phyloP scores from a whole-genome alignment of 92 coral and sea anemone genomes.

The Metridium senile region DNA sequence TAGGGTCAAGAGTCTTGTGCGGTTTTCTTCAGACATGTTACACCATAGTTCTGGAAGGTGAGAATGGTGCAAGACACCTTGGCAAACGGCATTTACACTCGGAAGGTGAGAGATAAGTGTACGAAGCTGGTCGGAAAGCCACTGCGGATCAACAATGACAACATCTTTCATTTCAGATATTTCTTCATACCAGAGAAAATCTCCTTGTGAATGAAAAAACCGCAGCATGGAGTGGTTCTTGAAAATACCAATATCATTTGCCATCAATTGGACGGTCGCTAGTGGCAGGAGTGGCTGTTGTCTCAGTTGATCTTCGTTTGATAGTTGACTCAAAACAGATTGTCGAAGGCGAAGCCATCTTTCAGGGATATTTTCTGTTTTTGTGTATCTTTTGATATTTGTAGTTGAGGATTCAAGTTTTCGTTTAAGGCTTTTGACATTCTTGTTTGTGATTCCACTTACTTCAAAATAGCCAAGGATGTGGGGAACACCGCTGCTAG shows the following conservation, averaged over 20 bases:
- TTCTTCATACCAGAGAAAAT: conserved; percentile 46
- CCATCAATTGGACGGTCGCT: neutral
- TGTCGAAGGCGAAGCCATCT: conserved; percentile 24
- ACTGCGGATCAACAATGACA: conserved; percentile 41
- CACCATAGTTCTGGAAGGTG: conserved; percentile 19
- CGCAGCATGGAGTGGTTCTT: conserved; percentile 8
- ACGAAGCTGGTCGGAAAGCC: conserved; percentile 37
- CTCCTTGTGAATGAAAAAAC: conserved; percentile 33
- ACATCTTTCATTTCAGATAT: conserved; percentile 25
- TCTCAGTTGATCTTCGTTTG: neutral
- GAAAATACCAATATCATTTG: neutral
- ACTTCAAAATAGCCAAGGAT: conserved; percentile 35
- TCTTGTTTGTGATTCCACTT: conserved; percentile 20
- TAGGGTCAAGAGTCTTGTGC: conserved; percentile 1
- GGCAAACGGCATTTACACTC: neutral
- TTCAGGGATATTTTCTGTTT: conserved; percentile 15
- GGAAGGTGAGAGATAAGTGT: conserved; percentile 27
- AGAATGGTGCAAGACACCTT: conserved; percentile 24
- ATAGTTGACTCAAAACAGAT: neutral
- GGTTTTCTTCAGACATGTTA: conserved; percentile 11
- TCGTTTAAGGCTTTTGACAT: conserved; percentile 5
- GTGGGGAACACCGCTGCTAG: conserved; percentile 30
- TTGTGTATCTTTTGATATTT: neutral
- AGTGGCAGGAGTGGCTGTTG: conserved; percentile 28
- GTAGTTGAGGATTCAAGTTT: neutral